These are phyloP conservation scores for Dunckerocampus dactyliophorus DNA, from an alignment of 2,113 vertebrate species.

Conservation along the genomic window DNA sequence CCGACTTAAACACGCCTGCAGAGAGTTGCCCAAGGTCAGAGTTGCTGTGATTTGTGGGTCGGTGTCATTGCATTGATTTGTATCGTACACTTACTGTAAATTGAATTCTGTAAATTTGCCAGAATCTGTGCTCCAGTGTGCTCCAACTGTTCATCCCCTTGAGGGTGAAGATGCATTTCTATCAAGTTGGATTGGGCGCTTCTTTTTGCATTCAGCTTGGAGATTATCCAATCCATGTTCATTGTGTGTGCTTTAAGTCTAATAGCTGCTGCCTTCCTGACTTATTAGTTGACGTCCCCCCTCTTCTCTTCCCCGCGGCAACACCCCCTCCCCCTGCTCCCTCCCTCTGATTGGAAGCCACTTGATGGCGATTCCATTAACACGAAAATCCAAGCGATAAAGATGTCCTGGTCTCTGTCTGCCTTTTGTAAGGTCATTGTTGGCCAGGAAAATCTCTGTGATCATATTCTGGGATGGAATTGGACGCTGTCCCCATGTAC, in stretches of 20 bases:
- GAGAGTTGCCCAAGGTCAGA: slow-evolving; percentile 4
- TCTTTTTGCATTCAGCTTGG: background rate
- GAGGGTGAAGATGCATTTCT: too few relatives aligned
- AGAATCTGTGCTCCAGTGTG: too few relatives aligned
- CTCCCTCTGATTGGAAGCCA: background rate
- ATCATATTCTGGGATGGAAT: slow-evolving; percentile 10
- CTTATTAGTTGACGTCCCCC: slow-evolving; percentile 21
- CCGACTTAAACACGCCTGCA: background rate
- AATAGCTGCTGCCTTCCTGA: slow-evolving; percentile 3
- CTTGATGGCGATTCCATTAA: slow-evolving; percentile 21
- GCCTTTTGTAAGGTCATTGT: slow-evolving; percentile 18
- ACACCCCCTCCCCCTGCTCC: background rate
- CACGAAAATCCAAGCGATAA: slow-evolving; percentile 22
- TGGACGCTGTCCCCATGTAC: background rate
- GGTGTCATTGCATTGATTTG: background rate
- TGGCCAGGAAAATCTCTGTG: slow-evolving; percentile 13
- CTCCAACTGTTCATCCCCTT: too few relatives aligned
- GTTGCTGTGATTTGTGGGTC: background rate
- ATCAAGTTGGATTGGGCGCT: too few relatives aligned
- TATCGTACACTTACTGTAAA: background rate
- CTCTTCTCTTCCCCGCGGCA: background rate
- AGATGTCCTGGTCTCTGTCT: slow-evolving; percentile 9
- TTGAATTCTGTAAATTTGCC: background rate
- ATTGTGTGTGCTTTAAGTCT: background rate
- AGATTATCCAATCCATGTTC: background rate